A percentile compares a stretch with the other conserved stretches of the same genome.
These are phyloP conservation scores for Minunthozetes semirufus DNA, from an alignment of 2,888 invertebrate genomes.

Conservation along the genomic window DNA sequence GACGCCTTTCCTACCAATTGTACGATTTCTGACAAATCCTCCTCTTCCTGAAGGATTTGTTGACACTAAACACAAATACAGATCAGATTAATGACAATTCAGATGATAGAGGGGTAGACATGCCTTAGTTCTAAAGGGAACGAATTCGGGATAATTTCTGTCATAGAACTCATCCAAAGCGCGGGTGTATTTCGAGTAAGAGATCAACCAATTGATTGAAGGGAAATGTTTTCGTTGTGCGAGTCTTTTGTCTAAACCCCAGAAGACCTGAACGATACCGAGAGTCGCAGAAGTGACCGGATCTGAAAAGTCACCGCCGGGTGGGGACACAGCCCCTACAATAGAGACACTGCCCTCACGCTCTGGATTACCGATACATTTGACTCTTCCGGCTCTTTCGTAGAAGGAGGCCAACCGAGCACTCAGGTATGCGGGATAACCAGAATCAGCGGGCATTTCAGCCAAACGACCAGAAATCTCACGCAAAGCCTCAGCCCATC, in stretches of 20 bases:
- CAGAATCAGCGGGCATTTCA: slow-evolving; percentile 95
- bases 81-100: slow-evolving; percentile 1
- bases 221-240: slow-evolving; percentile 99
- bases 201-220: slow-evolving; percentile 99
- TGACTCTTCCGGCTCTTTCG: slow-evolving; percentile 96
- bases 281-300: slow-evolving; percentile 98
- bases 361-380: slow-evolving; percentile 94
- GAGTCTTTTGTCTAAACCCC: slow-evolving; percentile 97
- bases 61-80: slow-evolving; percentile 54
- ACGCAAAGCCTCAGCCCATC: slow-evolving; percentile 99
- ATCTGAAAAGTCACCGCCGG: slow-evolving; percentile 99
- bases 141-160: slow-evolving; percentile 94
- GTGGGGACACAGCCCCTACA: slow-evolving; percentile 98
- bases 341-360: slow-evolving; percentile 98
- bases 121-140: slow-evolving; percentile 90
- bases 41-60: slow-evolving; percentile 96
- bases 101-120: slow-evolving; percentile 23
- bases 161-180: slow-evolving; percentile 99
- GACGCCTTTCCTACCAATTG: slow-evolving; percentile 99
- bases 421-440: slow-evolving; percentile 98
- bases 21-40: slow-evolving; percentile 98
- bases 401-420: slow-evolving; percentile 98
- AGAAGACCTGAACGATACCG: slow-evolving; percentile 83
- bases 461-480: slow-evolving; percentile 99
- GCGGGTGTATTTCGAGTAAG: slow-evolving; percentile 96